Evolutionary conservation across 2,113 vertebrate species (phyloP).

Genomic region (Myrmophylax atrothorax): DNA sequence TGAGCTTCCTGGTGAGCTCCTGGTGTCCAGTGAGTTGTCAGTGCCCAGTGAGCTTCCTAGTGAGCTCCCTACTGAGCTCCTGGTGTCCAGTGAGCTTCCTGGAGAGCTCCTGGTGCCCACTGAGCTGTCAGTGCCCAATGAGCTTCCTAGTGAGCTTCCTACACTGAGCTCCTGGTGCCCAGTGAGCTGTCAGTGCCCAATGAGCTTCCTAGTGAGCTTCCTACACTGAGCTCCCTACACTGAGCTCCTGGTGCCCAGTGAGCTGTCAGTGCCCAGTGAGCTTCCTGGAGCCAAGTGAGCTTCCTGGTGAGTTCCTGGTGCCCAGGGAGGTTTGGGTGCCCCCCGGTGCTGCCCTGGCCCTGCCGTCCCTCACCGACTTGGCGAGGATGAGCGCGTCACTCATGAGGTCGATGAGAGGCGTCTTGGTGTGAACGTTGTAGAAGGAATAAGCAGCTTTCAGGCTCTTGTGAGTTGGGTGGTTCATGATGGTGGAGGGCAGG

Average conservation of each 20-base stretch:
- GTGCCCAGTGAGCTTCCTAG: background rate
- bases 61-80: background rate
- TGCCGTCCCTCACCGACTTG: slow-evolving; percentile 85
- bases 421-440: slow-evolving; percentile 97
- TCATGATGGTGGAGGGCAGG: slow-evolving; percentile 98
- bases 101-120: too few species aligned
- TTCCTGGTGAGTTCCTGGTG: background rate
- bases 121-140: too few species aligned
- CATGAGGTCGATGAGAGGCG: slow-evolving; percentile 94
- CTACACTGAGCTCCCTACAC: too few species aligned
- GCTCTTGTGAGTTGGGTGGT: slow-evolving; percentile 95
- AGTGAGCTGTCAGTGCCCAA: too few species aligned
- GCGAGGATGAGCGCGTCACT: slow-evolving; percentile 94
- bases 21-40: background rate
- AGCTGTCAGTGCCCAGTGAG: background rate
- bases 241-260: too few species aligned
- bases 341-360: accelerated
- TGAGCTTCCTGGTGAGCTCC: background rate
- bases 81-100: background rate
- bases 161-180: too few species aligned
- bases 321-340: background rate
- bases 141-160: too few species aligned
- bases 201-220: too few species aligned
- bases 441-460: slow-evolving; percentile 98
- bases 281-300: background rate